Evolutionary conservation across 2,113 vertebrate genomes (phyloP).

Genomic region (Mirounga angustirostris): DNA sequence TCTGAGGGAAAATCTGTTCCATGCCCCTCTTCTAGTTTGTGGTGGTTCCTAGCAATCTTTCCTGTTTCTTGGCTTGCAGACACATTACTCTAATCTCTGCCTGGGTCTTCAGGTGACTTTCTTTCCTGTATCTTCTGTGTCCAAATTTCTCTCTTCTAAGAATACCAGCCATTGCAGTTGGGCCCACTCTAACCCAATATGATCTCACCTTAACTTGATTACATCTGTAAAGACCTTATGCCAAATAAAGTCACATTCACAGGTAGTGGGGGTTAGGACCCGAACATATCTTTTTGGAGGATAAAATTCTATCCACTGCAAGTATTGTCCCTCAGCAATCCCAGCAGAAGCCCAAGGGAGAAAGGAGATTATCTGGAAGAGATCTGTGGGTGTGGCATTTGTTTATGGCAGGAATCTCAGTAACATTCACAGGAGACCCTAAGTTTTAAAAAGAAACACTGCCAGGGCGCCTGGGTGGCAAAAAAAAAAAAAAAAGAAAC

Average conservation of each 20-base stretch:
- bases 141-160: not conserved
- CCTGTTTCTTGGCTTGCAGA: not conserved
- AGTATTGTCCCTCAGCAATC: not conserved
- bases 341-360: not conserved
- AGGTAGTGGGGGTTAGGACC: not conserved
- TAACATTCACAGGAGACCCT: slow-evolving; percentile 12
- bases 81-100: not conserved
- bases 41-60: not conserved
- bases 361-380: not conserved
- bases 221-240: not conserved
- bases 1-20: not conserved
- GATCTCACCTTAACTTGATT: not conserved
- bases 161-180: not conserved
- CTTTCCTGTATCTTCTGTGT: not conserved
- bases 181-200: not conserved
- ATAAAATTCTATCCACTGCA: not conserved
- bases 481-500: not conserved
- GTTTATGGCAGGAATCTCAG: not conserved
- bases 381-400: not conserved
- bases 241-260: not conserved
- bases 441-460: no score
- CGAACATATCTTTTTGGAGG: not conserved
- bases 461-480: no score
- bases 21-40: not conserved
- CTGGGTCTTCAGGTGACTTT: not conserved